phyloP scores from a whole-genome alignment of 2,888 invertebrate genomes.

The Papilio protenor region DNA sequence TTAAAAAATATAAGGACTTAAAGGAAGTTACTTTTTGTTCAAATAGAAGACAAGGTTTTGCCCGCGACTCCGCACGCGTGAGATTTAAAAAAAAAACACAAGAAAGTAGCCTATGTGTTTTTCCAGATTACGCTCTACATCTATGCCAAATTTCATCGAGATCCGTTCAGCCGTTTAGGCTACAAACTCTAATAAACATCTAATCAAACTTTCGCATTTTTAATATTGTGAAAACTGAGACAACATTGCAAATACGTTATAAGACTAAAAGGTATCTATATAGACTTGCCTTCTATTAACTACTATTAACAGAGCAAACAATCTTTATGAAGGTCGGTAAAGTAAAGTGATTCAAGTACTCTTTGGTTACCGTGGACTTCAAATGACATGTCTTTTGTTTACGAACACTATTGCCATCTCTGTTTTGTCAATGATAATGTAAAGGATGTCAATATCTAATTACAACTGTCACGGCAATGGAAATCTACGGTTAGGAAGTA shows the following conservation, averaged over 20 bases:
- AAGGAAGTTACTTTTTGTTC: too few relatives aligned
- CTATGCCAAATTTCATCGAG: too few relatives aligned
- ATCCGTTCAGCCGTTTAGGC: too few relatives aligned
- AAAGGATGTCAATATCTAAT: not conserved
- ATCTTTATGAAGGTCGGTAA: constrained; percentile 19
- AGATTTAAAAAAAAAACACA: too few relatives aligned
- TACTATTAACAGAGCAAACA: constrained; percentile 22
- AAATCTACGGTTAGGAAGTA: constrained; percentile 27
- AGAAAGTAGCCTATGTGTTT: too few relatives aligned
- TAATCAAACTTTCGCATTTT: too few relatives aligned
- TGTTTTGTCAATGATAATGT: not conserved
- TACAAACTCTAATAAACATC: too few relatives aligned
- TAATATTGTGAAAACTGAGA: not conserved
- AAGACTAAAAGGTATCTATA: not conserved
- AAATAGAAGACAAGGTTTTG: too few relatives aligned
- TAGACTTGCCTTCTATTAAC: not conserved
- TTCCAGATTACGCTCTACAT: too few relatives aligned
- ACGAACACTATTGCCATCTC: not conserved
- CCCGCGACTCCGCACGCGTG: too few relatives aligned
- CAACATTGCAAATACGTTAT: not conserved
- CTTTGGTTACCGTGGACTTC: not conserved
- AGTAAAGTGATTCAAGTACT: constrained; percentile 27
- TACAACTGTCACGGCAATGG: not conserved
- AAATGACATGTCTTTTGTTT: not conserved
- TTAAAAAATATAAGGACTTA: too few relatives aligned